Base-by-base conservation (phyloP, 2,797 vertebrate genomes). In the Pseudomugil tenellus region DNA sequence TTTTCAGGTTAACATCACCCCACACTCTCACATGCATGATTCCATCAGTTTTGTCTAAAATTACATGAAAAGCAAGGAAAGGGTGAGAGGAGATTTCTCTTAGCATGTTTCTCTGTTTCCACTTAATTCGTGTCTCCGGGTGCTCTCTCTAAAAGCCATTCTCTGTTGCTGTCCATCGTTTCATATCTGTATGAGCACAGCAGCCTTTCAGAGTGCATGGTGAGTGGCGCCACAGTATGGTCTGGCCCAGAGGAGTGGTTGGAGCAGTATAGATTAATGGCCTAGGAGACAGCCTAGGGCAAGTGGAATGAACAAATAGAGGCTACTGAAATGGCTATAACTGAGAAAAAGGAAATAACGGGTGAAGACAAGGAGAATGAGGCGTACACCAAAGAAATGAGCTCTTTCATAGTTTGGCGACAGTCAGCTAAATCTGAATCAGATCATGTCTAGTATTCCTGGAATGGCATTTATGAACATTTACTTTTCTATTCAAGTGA, bases 211-310 rank as follows among this genome's bases (percentile, higher is more conserved):
- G 81, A 82, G 80, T 14, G 53, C 70, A 19, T 43, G 37, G 77
- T 53, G 76, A 88, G 72, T 66, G 87, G 85, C 80, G 80, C 79
- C 69, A 63, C 66, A 63, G 80, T 72, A 60, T 29, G 65, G 80
- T 63, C 81, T 55, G 77, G 81, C 84, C 81, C 86, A 84, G 75
- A 85, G 85, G 82, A 89, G 79, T 62, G 56, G 76, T 83, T 77
- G 82, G 81, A 85, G 84, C 67, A 23, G 70, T 84, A 83, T 84
- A 87, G 91, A 93, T 89, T 87, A 93, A 93, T 87, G 90, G 81
- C 86, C 89, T 81, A 37, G 85, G 89, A 90, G 90, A 91, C 82
- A 73, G 84, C 79, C 65, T 48, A 63, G 82, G 68, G 80, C 87
- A 84, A 86, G 84, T 85, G 87, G 86, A 83, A 86, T 87, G 87